Base-by-base conservation (phyloP, 1,140 invertebrate genomes). In the Mercenaria mercenaria region DNA sequence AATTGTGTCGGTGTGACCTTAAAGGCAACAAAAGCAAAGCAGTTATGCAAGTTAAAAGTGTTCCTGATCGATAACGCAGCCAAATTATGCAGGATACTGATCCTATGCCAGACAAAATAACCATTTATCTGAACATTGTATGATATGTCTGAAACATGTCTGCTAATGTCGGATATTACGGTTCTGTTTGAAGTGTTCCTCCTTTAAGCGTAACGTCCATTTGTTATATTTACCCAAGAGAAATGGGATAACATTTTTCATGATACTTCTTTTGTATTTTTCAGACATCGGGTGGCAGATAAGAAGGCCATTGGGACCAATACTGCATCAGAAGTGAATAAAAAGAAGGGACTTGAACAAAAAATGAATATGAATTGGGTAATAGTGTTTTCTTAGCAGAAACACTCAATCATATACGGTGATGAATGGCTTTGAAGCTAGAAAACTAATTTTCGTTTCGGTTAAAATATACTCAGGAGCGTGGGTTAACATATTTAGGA, bases 201-300 rank as follows among this genome's bases (percentile, higher is more conserved):
- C 18, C 67, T 41, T 2, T 20, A 34, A 72, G 67, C 18, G 29
- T 39, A 20, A 39, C 13, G 34, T 72, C 67, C 67, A 72, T 72
- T 72, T 72, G 37, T 72, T 72, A 72, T 72, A n/a, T 41, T 64
- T 72, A 39, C 37, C 37, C 34, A 39, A 15, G 67, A 72, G 67
- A 29, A 72, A 72, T 72, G 3, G 0, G 67, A 72, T 8, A 72
- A 20, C 67, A 72, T 15, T 20, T 72, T 72, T 39, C 32, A 8
- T 39, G 61, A 72, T 1, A 39, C 67, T 39, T 72, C 23, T 41
- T 72, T 72, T 39, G 20, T 72, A 72, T 72, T 39, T 72, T 72
- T 72, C 67, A 72, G 67, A 72, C 67, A 72, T 41, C 67, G 23
- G 67, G 0, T 34, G 34, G 67, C 34, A 20, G 34, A 39, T 72